Conservation (phyloP, 2,113 vertebrate genomes). For the Odocoileus virginianus region DNA sequence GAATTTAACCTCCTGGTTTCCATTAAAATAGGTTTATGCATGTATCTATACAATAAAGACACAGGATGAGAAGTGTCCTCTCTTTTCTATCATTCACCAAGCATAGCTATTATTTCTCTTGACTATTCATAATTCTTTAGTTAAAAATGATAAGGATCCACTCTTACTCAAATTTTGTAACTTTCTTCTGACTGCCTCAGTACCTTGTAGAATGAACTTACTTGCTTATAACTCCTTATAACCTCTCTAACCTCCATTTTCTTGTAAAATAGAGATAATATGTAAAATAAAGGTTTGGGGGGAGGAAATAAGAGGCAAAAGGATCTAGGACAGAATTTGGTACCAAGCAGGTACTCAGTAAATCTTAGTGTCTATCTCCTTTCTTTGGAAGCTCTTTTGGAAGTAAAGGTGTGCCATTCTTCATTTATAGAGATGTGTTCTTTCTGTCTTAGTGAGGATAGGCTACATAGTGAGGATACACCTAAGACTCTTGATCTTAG, state of each 20-base stretch:
- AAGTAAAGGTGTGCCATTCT: not conserved
- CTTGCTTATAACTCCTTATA: not conserved
- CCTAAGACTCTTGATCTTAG: not conserved
- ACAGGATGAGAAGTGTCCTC: not conserved
- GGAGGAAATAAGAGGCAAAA: not conserved
- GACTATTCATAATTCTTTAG: slow-evolving; percentile 1
- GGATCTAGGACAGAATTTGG: not conserved
- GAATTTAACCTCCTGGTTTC: not conserved
- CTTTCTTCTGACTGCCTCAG: not conserved
- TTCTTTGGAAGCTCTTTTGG: not conserved
- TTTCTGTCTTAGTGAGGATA: not conserved
- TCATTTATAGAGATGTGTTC: not conserved
- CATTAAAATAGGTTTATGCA: not conserved
- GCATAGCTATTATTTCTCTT: not conserved
- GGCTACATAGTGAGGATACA: not conserved
- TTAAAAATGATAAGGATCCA: not conserved
- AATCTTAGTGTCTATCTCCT: not conserved
- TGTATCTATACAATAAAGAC: not conserved
- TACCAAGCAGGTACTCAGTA: not conserved
- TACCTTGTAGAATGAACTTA: not conserved
- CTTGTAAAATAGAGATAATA: not conserved
- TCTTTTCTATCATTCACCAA: not conserved
- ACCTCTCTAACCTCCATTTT: not conserved
- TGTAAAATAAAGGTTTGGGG: not conserved
- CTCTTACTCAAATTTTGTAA: not conserved